Evolutionary conservation across 2,113 vertebrate species (phyloP), one percentile per base, ranked within the genome.

Genomic region (Myotis brandtii): DNA sequence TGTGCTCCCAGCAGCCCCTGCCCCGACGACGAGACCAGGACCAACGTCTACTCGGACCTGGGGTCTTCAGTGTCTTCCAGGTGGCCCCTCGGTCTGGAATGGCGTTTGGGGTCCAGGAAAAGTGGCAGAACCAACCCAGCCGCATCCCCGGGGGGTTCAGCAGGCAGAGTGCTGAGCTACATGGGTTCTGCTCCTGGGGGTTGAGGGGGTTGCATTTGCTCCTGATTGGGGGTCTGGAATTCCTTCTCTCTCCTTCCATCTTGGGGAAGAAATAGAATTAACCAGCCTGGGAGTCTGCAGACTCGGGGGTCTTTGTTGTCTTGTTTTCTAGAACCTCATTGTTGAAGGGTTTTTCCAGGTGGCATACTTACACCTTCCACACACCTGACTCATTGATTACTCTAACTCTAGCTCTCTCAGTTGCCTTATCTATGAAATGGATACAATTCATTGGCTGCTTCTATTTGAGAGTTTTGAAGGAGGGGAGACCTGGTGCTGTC

Each of bases 41-140:
- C 99, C 96, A 99, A 99, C 75, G 99, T 99, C 50, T 99, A 98
- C 98, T 99, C 99, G 0, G 99, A 99, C 98, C 99, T 99, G 89
- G 99, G 99, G 77, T 99, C 99, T 66, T 99, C 99, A 2, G 99
- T 99, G 27, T 99, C 99, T 95, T 99, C 99, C 82, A 99, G 99
- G 99, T 99, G 96, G 79, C 89, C 73, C 86, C 91, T 62, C 34
- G 50, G 48, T 83, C 81, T 67, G 20, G 59, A 23, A 6, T 79
- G 46, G 69, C 48, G 34, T 86, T 8, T 90, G 50, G 75, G 69
- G 66, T 54, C 50, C 23, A 46, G 67, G 66, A 88, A 52, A 86
- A 56, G 12, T 54, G 64, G 32, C 52, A 46, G 89, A n/a, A 32
- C 50, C 86, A 69, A 9, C 17, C 66, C 43, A n/a, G 0, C 46